Base-by-base conservation (phyloP, 2,113 vertebrate species). In the Xenopus laevis region DNA sequence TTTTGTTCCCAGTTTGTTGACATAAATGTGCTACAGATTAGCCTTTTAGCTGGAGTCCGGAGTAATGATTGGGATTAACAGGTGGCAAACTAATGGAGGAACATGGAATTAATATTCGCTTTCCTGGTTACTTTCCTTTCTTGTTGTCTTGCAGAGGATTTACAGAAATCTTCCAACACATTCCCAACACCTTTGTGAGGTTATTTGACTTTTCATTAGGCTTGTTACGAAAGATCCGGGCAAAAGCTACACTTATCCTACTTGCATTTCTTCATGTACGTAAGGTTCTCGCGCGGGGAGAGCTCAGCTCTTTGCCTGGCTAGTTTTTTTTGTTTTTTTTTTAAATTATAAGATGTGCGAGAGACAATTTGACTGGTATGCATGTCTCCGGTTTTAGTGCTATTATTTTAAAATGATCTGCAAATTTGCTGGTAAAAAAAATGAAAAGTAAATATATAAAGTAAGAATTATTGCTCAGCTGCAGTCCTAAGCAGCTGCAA, bases 1-100 rank as follows among this genome's bases (percentile, higher is more conserved):
- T 94, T 96, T 94, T 93, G 94, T 91, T 89, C 77, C 33, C 77
- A 85, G 93, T 91, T 93, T 98, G 95, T 96, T 98, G 94, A 95
- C 95, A 92, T 93, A 95, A 97, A 96, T 96, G 94, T 94, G 94
- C 89, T 91, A 81, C 80, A 84, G 91, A 93, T 96, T 94, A 95
- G 92, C 91, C 90, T 91, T 89, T 92, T 84, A 86, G 87, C 88
- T 86, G 85, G 80, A 82, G 83, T 84, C 84, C 81, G 86, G 91
- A 92, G 88, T 93, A 95, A 95, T 91, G 91, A 92, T 94, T 92
- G 91, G 92, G 87, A 87, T 86, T 90, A 96, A 96, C 97, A 99
- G 97, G 96, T 98, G 97, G 92, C 83, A 88, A 89, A 87, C 91
- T 95, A 95, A 95, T 94, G 91, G 91, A 86, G 87, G 81, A 88